Percentiles rank a stretch among this genome's conserved stretches.
These are phyloP conservation scores for Cryptocephalus moraei DNA, from an alignment of 2,888 invertebrate species.

Conservation along the genomic window DNA sequence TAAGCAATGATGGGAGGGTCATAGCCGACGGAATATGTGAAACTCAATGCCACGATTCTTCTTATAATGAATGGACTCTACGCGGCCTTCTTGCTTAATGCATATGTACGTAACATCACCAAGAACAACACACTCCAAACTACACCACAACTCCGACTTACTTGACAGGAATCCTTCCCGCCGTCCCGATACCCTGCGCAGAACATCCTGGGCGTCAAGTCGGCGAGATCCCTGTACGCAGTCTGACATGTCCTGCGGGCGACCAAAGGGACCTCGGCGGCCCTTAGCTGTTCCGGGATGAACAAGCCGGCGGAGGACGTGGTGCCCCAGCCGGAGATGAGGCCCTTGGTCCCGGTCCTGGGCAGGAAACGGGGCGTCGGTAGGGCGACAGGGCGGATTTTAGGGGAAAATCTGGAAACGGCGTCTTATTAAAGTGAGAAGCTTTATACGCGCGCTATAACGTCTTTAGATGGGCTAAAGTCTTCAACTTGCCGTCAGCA, in stretches of 20 bases:
- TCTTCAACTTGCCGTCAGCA: too few relatives aligned
- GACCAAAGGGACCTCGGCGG: constrained; percentile 12
- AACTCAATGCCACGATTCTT: too few relatives aligned
- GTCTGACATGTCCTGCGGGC: constrained; percentile 6
- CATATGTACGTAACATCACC: too few relatives aligned
- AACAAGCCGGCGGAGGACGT: neutral
- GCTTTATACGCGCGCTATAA: too few relatives aligned
- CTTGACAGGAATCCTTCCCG: constrained; percentile 20
- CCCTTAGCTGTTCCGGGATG: constrained; percentile 7
- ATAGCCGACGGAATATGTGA: too few relatives aligned
- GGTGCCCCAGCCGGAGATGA: constrained; percentile 16
- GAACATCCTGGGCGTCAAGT: constrained; percentile 13
- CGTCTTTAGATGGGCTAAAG: too few relatives aligned
- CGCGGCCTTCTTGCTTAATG: too few relatives aligned
- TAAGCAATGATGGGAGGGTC: too few relatives aligned
- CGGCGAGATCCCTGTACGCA: constrained; percentile 7
- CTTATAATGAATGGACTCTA: too few relatives aligned
- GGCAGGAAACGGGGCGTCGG: constrained; percentile 5
- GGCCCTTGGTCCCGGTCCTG: constrained; percentile 8
- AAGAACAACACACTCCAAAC: too few relatives aligned
- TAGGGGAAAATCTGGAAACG: constrained; percentile 11
- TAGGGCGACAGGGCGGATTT: constrained; percentile 15
- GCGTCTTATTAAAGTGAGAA: too few relatives aligned
- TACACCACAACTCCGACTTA: constrained; percentile 8
- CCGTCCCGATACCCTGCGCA: constrained; percentile 20